Evolutionary conservation across 2,113 vertebrate genomes (phyloP), one percentile per base, ranked within the genome.

Genomic region (Labrus mixtus): DNA sequence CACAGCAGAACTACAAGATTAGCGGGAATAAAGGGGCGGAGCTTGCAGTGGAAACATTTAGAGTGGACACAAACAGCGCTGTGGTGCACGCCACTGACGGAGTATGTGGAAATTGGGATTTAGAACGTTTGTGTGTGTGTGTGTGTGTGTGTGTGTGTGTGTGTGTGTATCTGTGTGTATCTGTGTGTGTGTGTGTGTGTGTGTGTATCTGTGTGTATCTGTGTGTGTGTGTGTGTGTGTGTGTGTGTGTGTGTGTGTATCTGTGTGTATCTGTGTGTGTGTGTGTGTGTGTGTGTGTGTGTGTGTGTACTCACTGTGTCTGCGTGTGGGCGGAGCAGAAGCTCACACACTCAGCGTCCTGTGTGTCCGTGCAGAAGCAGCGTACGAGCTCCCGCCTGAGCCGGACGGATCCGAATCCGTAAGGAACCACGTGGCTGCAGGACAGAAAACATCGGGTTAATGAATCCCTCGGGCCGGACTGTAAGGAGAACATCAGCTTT

Each of bases 391-490:
- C 87, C 61, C 94, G 81, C 77, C 76, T 87, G 25, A 87, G 66
- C 2, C 94, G 88, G 4, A 84, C 72, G 0, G 92, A 82, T 6
- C 93, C 94, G 0, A 93, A 87, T 2, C 94, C 94, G 4, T 94
- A 94, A 0, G 94, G 90, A 70, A 92, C 87, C 66, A 94, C 62
- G 19, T 90, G 92, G 63, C 94, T 95, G 85, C 0, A 79, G 68
- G 20, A 81, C 55, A 82, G 10, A 70, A 10, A n/a, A 50, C 1
- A 54, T n/a, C 13, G 37, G 58, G 60, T 17, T 17, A 6, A 17
- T 6, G 9, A 11, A 9, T 6, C 3, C 39, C 10, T 11, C 39
- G 10, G 39, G 39, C 2, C 37, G 6, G 37, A 39, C 37, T 39
- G 37, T 10, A 39, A 39, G 37, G 37, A 39, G 37, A 39, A 39